A percentile compares a stretch with the other conserved stretches of the same genome.
phyloP scores from a whole-genome alignment of 2,888 invertebrate species.

The Electrophaes corylata region DNA sequence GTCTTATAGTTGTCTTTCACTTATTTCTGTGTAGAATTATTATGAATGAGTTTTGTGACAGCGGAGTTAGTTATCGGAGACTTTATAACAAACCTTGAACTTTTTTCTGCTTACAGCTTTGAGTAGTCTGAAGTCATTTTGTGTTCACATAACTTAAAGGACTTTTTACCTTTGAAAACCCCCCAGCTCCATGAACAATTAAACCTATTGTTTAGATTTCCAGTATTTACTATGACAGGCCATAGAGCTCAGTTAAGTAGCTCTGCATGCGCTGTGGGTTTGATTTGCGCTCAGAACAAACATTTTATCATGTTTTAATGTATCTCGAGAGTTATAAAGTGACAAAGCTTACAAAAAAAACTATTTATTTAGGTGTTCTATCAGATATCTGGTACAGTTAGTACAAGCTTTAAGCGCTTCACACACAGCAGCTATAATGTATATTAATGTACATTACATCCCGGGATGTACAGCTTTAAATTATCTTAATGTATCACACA shows the following conservation, averaged over 20 bases:
- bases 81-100: constrained; percentile 88
- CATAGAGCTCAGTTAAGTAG: neutral
- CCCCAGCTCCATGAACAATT: neutral
- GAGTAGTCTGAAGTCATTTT: constrained; percentile 34
- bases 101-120: constrained; percentile 30
- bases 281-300: neutral
- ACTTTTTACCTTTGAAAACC: neutral
- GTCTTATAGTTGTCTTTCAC: constrained; percentile 95
- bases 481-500: no score
- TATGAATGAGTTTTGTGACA: constrained; percentile 94
- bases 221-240: neutral
- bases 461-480: no score
- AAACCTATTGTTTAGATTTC: neutral
- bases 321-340: no score
- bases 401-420: no score
- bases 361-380: no score
- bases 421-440: no score
- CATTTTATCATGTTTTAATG: neutral
- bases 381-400: no score
- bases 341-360: no score
- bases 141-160: neutral
- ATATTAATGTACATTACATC: no score
- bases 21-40: constrained; percentile 96
- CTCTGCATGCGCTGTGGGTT: no score
- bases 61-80: constrained; percentile 86